Evolutionary conservation across 2,888 invertebrate species (phyloP).

Genomic region (Acrobasis repandana): DNA sequence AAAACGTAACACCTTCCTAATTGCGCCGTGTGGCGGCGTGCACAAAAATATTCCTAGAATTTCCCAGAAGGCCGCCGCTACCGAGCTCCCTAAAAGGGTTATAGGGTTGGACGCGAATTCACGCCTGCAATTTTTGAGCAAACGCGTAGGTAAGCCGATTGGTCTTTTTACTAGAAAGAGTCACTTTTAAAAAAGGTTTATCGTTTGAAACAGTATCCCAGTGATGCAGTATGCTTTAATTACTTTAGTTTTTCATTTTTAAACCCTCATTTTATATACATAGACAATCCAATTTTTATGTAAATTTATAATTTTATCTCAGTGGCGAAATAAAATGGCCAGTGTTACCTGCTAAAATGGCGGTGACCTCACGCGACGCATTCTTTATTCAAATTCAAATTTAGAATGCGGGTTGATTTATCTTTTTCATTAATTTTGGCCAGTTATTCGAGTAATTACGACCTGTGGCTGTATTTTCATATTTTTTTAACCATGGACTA

Average conservation of each 20-base stretch:
- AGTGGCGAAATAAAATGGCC: slow-evolving; percentile 11
- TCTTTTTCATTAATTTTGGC: slow-evolving; percentile 36
- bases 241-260: too few species aligned
- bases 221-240: neutral
- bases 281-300: neutral
- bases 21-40: slow-evolving; percentile 34
- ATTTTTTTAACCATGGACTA: neutral
- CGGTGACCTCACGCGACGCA: slow-evolving; percentile 38
- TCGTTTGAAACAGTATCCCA: neutral
- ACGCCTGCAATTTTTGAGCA: neutral
- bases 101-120: neutral
- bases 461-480: slow-evolving; percentile 6
- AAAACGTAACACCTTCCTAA: slow-evolving; percentile 25
- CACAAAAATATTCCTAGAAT: slow-evolving; percentile 37
- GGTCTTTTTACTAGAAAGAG: neutral
- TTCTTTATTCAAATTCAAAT: slow-evolving; percentile 39
- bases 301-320: neutral
- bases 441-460: slow-evolving; percentile 23
- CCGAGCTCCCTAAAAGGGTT: slow-evolving; percentile 1
- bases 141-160: neutral
- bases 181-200: neutral
- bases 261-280: too few species aligned
- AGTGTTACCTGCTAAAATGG: slow-evolving; percentile 32
- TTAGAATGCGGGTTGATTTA: slow-evolving; percentile 35
- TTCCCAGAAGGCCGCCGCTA: slow-evolving; percentile 31